phyloP scores from a whole-genome alignment of 2,888 invertebrate genomes.

The Cremastinae sp. region DNA sequence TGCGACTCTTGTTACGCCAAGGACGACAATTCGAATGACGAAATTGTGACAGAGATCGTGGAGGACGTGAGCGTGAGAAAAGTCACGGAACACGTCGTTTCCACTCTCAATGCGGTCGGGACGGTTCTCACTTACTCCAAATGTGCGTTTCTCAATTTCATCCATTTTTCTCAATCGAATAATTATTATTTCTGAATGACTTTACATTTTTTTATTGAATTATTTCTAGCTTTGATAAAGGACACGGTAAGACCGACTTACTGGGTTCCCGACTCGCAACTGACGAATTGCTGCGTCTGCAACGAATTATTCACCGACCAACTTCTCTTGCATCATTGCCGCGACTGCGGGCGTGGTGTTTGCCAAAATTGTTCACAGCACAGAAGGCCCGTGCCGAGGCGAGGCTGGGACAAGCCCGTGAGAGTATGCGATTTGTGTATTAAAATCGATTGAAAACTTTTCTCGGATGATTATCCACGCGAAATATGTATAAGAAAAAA shows the following conservation, averaged over 20 bases:
- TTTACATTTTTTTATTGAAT: background rate
- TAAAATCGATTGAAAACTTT: conserved; percentile 76
- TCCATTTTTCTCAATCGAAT: conserved; percentile 25
- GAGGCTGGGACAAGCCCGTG: conserved; percentile 87
- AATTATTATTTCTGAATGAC: background rate
- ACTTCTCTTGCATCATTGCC: conserved; percentile 81
- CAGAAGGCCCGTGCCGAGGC: conserved; percentile 86
- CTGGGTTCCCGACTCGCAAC: conserved; percentile 90
- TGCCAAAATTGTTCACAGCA: conserved; percentile 88
- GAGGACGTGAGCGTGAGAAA: conserved; percentile 83
- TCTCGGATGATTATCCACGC: no score
- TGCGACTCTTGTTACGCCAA: conserved; percentile 85
- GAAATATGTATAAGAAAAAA: conserved; percentile 5
- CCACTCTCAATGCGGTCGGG: conserved; percentile 86
- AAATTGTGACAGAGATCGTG: conserved; percentile 66
- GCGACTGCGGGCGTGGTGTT: conserved; percentile 89
- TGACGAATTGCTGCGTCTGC: conserved; percentile 86
- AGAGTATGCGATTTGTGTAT: conserved; percentile 88
- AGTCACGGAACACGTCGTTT: conserved; percentile 88
- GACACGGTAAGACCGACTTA: conserved; percentile 89
- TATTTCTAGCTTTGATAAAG: conserved; percentile 84
- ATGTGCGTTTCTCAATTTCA: conserved; percentile 81
- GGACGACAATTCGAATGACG: conserved; percentile 74
- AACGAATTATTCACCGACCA: conserved; percentile 81
- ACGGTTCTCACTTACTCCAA: conserved; percentile 88